These are phyloP conservation scores for Calonectris borealis DNA, from an alignment of 2,113 vertebrate genomes.

Conservation along the genomic window DNA sequence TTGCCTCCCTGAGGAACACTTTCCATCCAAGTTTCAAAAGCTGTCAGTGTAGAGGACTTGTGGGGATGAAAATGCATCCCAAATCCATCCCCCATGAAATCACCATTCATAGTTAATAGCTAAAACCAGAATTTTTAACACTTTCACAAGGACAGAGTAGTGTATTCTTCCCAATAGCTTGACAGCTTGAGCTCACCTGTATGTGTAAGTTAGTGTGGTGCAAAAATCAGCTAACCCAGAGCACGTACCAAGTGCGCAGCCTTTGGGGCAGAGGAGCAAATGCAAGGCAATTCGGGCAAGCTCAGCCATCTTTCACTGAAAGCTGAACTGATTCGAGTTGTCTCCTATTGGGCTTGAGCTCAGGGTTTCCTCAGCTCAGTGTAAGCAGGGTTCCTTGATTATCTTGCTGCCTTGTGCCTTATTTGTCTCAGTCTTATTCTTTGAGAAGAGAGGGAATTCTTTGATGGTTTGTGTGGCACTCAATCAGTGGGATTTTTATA, in stretches of 20 bases:
- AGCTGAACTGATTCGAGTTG: background rate
- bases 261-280: background rate
- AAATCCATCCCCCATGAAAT: background rate
- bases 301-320: background rate
- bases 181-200: background rate
- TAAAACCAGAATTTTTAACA: background rate
- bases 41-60: background rate
- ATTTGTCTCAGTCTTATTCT: background rate
- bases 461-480: background rate
- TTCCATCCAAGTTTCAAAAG: background rate
- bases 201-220: background rate
- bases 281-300: background rate
- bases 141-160: background rate
- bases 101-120: background rate
- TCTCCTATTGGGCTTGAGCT: background rate
- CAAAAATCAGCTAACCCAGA: background rate
- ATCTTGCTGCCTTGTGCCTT: background rate
- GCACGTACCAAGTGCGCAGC: background rate
- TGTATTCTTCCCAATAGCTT: background rate
- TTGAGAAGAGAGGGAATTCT: background rate
- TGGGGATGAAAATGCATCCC: background rate
- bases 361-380: background rate
- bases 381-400: background rate
- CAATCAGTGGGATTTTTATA: constrained; percentile 3
- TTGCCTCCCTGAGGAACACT: background rate